phyloP scores from a whole-genome alignment of 1,140 invertebrate genomes.

The Bathynomus jamesi region DNA sequence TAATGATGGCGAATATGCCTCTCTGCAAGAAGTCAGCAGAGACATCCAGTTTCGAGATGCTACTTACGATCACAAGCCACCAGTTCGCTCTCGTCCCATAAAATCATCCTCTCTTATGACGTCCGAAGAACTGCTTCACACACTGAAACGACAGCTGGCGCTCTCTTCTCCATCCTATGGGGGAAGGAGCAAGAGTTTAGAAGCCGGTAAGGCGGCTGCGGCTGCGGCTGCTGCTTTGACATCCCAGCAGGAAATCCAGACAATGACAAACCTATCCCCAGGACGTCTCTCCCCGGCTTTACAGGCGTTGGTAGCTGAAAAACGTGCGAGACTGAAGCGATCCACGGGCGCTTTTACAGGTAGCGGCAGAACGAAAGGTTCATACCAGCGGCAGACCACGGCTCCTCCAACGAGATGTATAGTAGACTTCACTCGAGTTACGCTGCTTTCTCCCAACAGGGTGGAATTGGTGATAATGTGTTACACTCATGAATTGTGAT shows the following conservation, averaged over 20 bases:
- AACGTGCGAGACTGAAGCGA: slow-evolving; percentile 30
- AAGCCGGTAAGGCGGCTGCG: slow-evolving; percentile 29
- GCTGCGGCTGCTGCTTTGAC: slow-evolving; percentile 15
- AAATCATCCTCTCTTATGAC: slow-evolving; percentile 34
- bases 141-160: slow-evolving; percentile 32
- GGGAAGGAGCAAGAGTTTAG: slow-evolving; percentile 31
- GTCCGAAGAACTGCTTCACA: slow-evolving; percentile 34
- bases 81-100: slow-evolving; percentile 15
- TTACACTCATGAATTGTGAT: too few relatives aligned
- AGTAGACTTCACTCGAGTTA: slow-evolving; percentile 32
- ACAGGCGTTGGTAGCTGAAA: slow-evolving; percentile 34
- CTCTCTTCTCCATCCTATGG: slow-evolving; percentile 32
- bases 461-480: too few relatives aligned
- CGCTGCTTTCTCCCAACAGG: too few relatives aligned
- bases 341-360: slow-evolving; percentile 35
- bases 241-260: background rate
- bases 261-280: background rate
- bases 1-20: slow-evolving; percentile 12
- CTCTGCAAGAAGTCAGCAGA: slow-evolving; percentile 4
- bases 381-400: slow-evolving; percentile 29
- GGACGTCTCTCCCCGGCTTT: slow-evolving; percentile 29
- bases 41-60: slow-evolving; percentile 4
- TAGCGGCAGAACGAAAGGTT: slow-evolving; percentile 31
- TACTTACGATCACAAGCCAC: background rate
- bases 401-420: slow-evolving; percentile 37